Evolutionary conservation across 2,113 vertebrate genomes (phyloP), one percentile per base, ranked within the genome.

Genomic region (Cochlearius cochlearius): DNA sequence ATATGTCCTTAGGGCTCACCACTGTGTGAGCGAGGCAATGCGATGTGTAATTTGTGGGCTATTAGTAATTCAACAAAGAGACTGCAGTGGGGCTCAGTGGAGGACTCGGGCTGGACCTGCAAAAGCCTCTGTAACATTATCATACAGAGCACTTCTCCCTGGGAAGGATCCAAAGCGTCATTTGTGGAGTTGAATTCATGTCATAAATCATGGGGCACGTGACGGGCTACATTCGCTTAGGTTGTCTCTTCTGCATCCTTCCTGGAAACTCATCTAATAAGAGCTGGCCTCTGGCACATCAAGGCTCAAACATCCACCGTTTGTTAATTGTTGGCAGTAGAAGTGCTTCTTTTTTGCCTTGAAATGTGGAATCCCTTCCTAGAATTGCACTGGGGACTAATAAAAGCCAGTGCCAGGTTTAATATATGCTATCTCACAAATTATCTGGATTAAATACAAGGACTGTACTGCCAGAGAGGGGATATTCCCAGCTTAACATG

Each of bases 391-490:
- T 74, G 55, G 92, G 89, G 91, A 94, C 91, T 90, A 87, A 94
- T 95, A 91, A 95, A 92, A 94, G 32, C 77, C 59, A 9, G 55
- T 93, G 94, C 93, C 87, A 91, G 41, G 71, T 97, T 95, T 96
- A 97, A 94, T 96, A 73, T 95, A 91, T 82, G 89, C 96, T 88
- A 80, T 95, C 89, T 94, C 81, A 74, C 71, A 94, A 92, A 91
- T 97, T 94, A 95, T 90, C 92, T 92, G 91, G 92, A 93, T 95
- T 94, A 93, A 92, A 95, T 93, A 85, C 71, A 87, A 95, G 71
- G 55, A 29, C 71, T 59, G 20, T 82, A n/a, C 81, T 86, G 90
- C 92, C 91, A 93, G 91, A 86, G 87, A 67, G 62, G 84, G 95
- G 81, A 63, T 92, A 94, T 96, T 95, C 91, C 92, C 89, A 76